Percentiles rank a stretch among this genome's conserved stretches.
These are phyloP conservation scores for Centroberyx gerrardi DNA, from an alignment of 2,797 vertebrate species.

Conservation along the genomic window DNA sequence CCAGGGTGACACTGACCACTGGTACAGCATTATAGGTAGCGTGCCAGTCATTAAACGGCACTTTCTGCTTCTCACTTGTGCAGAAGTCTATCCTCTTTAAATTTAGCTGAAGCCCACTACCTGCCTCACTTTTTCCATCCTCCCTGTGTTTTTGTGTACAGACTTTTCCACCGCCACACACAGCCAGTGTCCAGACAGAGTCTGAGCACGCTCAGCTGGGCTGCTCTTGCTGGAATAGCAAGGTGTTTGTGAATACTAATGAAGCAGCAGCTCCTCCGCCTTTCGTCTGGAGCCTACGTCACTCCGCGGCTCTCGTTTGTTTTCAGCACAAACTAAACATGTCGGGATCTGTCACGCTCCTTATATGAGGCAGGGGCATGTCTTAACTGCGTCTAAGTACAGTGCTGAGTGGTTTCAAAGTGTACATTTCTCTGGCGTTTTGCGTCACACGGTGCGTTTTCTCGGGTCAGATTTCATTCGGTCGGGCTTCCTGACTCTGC, in stretches of 20 bases:
- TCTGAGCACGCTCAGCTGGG: slow-evolving; percentile 54
- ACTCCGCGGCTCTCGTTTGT: slow-evolving; percentile 16
- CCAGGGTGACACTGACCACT: background rate
- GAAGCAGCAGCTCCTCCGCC: slow-evolving; percentile 37
- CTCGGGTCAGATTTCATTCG: background rate
- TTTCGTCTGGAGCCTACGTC: slow-evolving; percentile 21
- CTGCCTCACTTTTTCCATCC: background rate
- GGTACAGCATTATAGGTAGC: background rate
- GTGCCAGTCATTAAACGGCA: background rate
- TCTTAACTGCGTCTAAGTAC: background rate
- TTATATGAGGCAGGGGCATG: background rate
- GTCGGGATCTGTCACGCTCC: slow-evolving; percentile 41
- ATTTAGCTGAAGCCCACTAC: background rate
- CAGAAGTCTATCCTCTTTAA: background rate
- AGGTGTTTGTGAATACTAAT: slow-evolving; percentile 68
- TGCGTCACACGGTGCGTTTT: background rate
- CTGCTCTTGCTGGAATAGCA: slow-evolving; percentile 43
- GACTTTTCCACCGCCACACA: slow-evolving; percentile 27
- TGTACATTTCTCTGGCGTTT: background rate
- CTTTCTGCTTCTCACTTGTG: background rate
- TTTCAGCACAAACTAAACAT: slow-evolving; percentile 40
- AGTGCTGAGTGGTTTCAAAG: background rate
- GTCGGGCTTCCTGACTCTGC: slow-evolving; percentile 11
- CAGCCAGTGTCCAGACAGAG: slow-evolving; percentile 40
- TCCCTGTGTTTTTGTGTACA: slow-evolving; percentile 23